Evolutionary conservation across 64 coral and sea anemone species (phyloP), one percentile per base, ranked within the genome.

Genomic region (Exaiptasia diaphana): DNA sequence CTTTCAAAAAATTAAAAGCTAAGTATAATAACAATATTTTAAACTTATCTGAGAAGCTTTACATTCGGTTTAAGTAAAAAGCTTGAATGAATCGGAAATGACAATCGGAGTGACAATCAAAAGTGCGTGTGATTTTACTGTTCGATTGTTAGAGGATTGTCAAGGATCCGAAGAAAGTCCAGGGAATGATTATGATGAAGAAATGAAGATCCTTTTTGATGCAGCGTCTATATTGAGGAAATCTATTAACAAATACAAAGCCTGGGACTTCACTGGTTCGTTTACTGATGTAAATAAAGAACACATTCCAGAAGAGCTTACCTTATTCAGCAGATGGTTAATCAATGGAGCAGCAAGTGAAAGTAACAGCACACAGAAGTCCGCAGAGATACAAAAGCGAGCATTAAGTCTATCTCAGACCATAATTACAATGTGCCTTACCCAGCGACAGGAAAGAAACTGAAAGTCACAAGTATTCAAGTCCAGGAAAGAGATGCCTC

Each of bases 121-220:
- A 56, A 45, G 34, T 50, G 24, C 64, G 41, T 48, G 74, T 27
- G 68, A 74, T 63, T 0, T 29, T 38, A 24, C 54, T 43, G 60
- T 85, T 35, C 82, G 74, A 68, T 59, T 85, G 54, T 1, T 50
- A 70, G 46, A 83, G 77, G n/a, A n/a, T n/a, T n/a, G n/a, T n/a
- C n/a, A 86, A 46, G 36, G 63, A 20, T 41, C 72, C 22, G 59
- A 38, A 68, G 77, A 53, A 9, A 10, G 7, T 8, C 18, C 5
- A 6, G 57, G 5, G 5, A 22, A 62, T 23, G 68, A 71, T 2
- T 71, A 38, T 42, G 67, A 50, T 12, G 62, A 60, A 20, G 75
- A 88, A 37, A 39, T 89, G 86, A 89, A 89, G 67, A 74, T 41
- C 50, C 46, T 89, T 18, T 89, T 80, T 74, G 86, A 89, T 58